These are phyloP conservation scores for Rhysida immarginata DNA, from an alignment of 1,140 invertebrate species.

Conservation along the genomic window DNA sequence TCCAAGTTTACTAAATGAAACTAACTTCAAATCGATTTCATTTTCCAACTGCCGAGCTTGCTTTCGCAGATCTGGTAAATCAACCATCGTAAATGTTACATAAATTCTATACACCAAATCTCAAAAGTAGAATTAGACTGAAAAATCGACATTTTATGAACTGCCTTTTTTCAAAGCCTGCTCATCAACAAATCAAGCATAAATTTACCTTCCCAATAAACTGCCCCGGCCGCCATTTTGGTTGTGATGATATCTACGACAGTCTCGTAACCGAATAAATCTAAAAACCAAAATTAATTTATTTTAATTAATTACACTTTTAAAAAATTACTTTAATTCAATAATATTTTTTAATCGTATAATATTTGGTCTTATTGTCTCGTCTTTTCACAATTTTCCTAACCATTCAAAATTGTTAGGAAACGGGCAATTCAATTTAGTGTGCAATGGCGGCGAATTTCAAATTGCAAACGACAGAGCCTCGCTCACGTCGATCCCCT, in stretches of 20 bases:
- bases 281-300: background rate
- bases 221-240: background rate
- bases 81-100: background rate
- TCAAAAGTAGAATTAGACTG: background rate
- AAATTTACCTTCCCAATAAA: constrained; percentile 6
- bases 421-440: background rate
- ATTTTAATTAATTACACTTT: background rate
- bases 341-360: background rate
- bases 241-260: background rate
- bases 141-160: background rate
- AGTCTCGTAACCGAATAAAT: background rate
- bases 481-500: background rate
- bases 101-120: background rate
- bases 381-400: background rate
- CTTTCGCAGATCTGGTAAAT: constrained; percentile 65
- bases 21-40: constrained; percentile 90
- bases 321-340: background rate
- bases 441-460: background rate
- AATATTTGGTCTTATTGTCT: background rate
- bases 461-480: background rate
- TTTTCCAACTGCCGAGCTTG: constrained; percentile 87
- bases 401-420: background rate
- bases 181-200: background rate
- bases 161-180: background rate
- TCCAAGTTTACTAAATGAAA: constrained; percentile 87